Evolutionary conservation across 1,140 invertebrate genomes (phyloP).

Genomic region (Ips nitidus): DNA sequence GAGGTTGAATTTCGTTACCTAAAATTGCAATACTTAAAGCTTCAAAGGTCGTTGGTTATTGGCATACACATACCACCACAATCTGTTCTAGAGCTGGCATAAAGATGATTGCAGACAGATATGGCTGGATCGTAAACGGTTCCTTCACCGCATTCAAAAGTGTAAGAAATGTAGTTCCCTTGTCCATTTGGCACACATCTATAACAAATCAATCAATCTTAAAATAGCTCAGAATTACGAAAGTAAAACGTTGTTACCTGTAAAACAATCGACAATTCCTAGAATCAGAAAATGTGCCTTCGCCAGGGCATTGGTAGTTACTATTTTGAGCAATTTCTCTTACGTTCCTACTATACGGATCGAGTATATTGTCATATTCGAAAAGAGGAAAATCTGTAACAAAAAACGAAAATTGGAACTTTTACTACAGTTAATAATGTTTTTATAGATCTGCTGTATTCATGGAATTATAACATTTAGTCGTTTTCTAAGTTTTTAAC

Average conservation of each 20-base stretch:
- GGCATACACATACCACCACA: slow-evolving; percentile 49
- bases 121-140: slow-evolving; percentile 69
- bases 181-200: slow-evolving; percentile 42
- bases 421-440: no score
- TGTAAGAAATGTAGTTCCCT: slow-evolving; percentile 50
- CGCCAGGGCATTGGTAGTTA: slow-evolving; percentile 35
- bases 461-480: no score
- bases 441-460: no score
- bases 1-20: slow-evolving; percentile 14
- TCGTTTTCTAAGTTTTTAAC: no score
- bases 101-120: slow-evolving; percentile 68
- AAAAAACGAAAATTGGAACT: not conserved
- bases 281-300: slow-evolving; percentile 46
- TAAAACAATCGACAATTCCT: slow-evolving; percentile 47
- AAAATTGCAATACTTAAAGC: not conserved
- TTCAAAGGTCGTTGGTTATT: not conserved
- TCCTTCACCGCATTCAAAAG: slow-evolving; percentile 69
- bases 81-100: slow-evolving; percentile 53
- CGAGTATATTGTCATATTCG: slow-evolving; percentile 25
- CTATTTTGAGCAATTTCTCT: slow-evolving; percentile 29
- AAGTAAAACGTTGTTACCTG: slow-evolving; percentile 43
- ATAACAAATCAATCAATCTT: slow-evolving; percentile 38
- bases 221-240: slow-evolving; percentile 36
- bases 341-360: slow-evolving; percentile 20
- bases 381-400: slow-evolving; percentile 31